phyloP scores from a whole-genome alignment of 2,113 vertebrate species.

The Puffinus mauretanicus region DNA sequence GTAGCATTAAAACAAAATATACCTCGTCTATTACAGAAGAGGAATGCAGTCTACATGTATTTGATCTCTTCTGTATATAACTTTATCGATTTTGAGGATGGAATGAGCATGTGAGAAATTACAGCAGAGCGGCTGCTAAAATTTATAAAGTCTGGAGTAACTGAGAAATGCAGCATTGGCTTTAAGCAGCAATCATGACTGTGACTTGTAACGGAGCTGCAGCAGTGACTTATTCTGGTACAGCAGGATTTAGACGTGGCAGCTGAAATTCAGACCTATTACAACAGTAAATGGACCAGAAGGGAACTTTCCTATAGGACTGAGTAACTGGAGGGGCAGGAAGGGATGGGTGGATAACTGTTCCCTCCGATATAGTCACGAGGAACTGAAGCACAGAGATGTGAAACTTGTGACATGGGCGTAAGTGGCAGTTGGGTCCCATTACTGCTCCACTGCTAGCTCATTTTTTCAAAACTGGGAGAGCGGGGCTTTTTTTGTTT shows the following conservation, averaged over 20 bases:
- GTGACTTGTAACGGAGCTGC: background rate
- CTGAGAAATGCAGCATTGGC: background rate
- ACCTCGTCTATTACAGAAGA: background rate
- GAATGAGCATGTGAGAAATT: background rate
- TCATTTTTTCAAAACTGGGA: background rate
- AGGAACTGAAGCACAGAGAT: background rate
- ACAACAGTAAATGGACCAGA: background rate
- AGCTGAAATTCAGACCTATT: background rate
- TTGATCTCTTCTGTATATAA: background rate
- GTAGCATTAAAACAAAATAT: background rate
- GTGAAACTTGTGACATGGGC: background rate
- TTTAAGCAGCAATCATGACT: background rate
- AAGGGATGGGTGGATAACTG: background rate
- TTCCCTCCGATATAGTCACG: background rate
- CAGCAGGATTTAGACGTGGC: background rate
- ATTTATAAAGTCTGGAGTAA: background rate
- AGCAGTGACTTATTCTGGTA: background rate
- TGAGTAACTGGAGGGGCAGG: background rate
- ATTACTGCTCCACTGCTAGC: background rate
- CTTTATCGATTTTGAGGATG: background rate
- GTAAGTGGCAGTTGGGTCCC: background rate
- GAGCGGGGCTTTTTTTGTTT: background rate
- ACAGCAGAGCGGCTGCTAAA: background rate
- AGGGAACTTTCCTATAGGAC: background rate
- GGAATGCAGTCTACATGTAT: background rate